These are phyloP conservation scores for Spodoptera exigua DNA, from an alignment of 2,888 invertebrate genomes.

Conservation along the genomic window DNA sequence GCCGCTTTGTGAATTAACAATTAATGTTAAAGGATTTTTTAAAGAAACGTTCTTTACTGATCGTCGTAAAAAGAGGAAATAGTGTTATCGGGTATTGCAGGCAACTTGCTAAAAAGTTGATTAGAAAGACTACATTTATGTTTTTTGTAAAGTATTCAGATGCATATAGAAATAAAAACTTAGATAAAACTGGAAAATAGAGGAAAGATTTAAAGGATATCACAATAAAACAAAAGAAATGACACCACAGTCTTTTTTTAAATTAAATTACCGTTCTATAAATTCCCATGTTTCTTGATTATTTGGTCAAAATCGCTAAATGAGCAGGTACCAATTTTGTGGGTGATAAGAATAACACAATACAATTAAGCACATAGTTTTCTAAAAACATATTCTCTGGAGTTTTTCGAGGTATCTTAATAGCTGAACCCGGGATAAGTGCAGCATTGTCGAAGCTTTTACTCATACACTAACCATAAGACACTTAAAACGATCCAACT, in stretches of 20 bases:
- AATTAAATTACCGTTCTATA: no score
- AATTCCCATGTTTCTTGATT: no score
- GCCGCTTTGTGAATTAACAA: constrained; percentile 58
- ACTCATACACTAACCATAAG: constrained; percentile 56
- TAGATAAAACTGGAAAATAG: no score
- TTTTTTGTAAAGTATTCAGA: no score
- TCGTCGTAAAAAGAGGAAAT: constrained; percentile 1
- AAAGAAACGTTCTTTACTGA: constrained; percentile 26
- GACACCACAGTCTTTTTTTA: no score
- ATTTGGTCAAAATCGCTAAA: no score
- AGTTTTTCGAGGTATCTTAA: constrained; percentile 33
- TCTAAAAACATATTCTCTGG: constrained; percentile 14
- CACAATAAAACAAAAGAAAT: no score
- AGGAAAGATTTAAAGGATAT: no score
- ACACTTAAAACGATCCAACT: constrained; percentile 59
- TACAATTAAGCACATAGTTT: constrained; percentile 2
- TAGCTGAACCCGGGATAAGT: constrained; percentile 48
- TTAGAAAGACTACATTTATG: no score
- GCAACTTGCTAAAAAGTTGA: no score
- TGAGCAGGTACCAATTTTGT: neutral
- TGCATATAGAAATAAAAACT: no score
- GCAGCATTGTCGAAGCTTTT: constrained; percentile 49
- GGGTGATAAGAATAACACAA: neutral
- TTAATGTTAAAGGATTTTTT: constrained; percentile 56
- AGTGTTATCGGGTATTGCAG: no score